Percentiles rank a stretch among this genome's conserved stretches.
Conservation (phyloP, 2,888 invertebrate species). For the Eremobia ochroleuca region DNA sequence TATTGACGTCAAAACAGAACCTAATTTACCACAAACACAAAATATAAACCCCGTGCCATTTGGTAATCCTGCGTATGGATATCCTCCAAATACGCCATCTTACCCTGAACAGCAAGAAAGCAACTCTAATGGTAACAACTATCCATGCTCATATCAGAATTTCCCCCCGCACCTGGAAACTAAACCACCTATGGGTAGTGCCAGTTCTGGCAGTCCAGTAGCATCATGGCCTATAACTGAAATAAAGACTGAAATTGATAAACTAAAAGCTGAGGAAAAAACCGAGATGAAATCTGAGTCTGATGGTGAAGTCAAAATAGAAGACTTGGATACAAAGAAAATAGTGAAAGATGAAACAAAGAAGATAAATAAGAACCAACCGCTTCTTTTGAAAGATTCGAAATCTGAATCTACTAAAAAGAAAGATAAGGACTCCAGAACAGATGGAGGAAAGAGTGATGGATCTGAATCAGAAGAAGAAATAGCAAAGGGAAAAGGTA, state of each 20-base stretch:
- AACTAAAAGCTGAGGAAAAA: constrained; percentile 87
- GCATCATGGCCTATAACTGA: constrained; percentile 87
- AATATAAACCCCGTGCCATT: constrained; percentile 72
- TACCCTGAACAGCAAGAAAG: constrained; percentile 77
- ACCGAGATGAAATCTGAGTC: constrained; percentile 89
- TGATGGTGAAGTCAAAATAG: constrained; percentile 89
- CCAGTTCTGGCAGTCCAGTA: constrained; percentile 83
- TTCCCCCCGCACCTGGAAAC: constrained; percentile 83
- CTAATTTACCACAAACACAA: constrained; percentile 70
- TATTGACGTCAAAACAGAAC: constrained; percentile 77
- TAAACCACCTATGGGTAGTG: constrained; percentile 84
- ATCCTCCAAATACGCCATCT: constrained; percentile 75
- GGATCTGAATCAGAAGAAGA: constrained; percentile 83
- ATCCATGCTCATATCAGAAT: constrained; percentile 78
- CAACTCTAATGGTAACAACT: constrained; percentile 76
- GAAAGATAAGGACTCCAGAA: constrained; percentile 73
- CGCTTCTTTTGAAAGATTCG: constrained; percentile 66
- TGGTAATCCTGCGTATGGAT: constrained; percentile 77
- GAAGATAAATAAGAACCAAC: constrained; percentile 67
- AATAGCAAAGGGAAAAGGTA: constrained; percentile 77
- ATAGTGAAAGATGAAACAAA: constrained; percentile 86
- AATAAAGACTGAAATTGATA: constrained; percentile 86
- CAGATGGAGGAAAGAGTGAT: constrained; percentile 75
- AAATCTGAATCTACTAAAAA: constrained; percentile 69
- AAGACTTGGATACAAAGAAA: constrained; percentile 88